Evolutionary conservation across 2,113 vertebrate species (phyloP).

Genomic region (Glaucomys volans): DNA sequence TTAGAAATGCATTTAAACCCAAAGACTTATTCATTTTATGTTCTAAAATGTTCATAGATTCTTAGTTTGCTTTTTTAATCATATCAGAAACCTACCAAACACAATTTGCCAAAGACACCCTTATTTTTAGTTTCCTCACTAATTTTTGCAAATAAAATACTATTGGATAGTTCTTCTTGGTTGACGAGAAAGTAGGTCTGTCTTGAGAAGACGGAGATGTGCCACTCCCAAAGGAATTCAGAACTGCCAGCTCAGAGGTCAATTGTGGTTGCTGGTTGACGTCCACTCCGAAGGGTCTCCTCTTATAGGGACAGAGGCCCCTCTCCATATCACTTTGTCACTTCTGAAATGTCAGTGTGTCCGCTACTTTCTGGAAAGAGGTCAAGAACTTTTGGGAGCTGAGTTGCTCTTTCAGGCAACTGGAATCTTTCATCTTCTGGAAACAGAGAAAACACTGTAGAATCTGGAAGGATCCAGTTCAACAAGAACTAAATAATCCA

Average conservation of each 20-base stretch:
- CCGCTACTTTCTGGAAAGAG: constrained; percentile 70
- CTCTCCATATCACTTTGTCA: constrained; percentile 70
- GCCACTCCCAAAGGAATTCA: not conserved
- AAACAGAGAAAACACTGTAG: constrained; percentile 30
- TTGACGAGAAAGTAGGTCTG: not conserved
- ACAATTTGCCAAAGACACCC: not conserved
- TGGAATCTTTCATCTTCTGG: constrained; percentile 55
- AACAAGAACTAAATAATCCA: constrained; percentile 49
- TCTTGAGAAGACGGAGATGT: not conserved
- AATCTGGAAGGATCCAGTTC: constrained; percentile 40
- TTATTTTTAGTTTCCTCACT: constrained; percentile 8
- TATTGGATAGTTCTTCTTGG: not conserved
- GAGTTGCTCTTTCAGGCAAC: constrained; percentile 69
- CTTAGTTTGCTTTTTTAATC: constrained; percentile 47
- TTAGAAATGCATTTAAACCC: not conserved
- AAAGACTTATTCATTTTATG: not conserved
- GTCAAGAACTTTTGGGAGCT: constrained; percentile 67
- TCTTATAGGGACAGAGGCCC: not conserved
- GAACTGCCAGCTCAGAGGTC: not conserved
- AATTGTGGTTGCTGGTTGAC: constrained; percentile 66
- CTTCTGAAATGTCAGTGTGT: constrained; percentile 62
- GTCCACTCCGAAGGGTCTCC: constrained; percentile 1
- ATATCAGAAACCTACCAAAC: not conserved
- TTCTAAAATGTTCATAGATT: not conserved
- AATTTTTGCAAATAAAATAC: not conserved